phyloP scores from a whole-genome alignment of 2,888 invertebrate species.

The Acrobasis suavella region DNA sequence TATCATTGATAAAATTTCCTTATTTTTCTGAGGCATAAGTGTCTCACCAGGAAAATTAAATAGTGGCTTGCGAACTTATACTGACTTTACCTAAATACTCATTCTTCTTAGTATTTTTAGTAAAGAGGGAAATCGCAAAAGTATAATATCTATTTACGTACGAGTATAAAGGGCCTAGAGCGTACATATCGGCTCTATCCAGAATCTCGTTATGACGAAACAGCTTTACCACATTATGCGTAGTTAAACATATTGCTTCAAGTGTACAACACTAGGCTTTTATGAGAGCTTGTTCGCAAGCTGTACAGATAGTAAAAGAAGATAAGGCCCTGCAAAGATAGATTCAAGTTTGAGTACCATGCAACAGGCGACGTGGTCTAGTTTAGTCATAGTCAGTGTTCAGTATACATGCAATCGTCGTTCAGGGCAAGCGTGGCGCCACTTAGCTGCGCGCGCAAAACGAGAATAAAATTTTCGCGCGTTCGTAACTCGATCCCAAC shows the following conservation, averaged over 20 bases:
- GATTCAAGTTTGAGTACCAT: slow-evolving; percentile 22
- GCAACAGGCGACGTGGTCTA: slow-evolving; percentile 29
- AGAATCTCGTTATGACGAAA: not conserved
- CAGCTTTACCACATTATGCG: not conserved
- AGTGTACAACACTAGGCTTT: slow-evolving; percentile 22
- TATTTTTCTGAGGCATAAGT: not conserved
- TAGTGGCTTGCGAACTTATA: too few relatives aligned
- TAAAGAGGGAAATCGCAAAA: too few relatives aligned
- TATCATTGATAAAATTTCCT: not conserved
- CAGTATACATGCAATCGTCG: slow-evolving; percentile 30
- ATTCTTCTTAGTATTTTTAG: too few relatives aligned
- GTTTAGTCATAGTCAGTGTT: slow-evolving; percentile 27
- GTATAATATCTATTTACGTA: too few relatives aligned
- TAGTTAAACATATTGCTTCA: not conserved
- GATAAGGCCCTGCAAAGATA: slow-evolving; percentile 27
- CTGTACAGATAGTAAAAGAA: slow-evolving; percentile 26
- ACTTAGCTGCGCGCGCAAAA: slow-evolving; percentile 30
- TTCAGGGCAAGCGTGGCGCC: slow-evolving; percentile 27
- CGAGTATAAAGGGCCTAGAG: not conserved
- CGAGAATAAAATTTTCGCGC: slow-evolving; percentile 26
- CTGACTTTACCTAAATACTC: too few relatives aligned
- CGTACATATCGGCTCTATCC: not conserved
- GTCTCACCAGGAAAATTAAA: too few relatives aligned
- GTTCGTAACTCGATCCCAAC: slow-evolving; percentile 28
- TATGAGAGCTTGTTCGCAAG: slow-evolving; percentile 29